These are phyloP conservation scores for Callionymus lyra DNA, from an alignment of 2,113 vertebrate genomes.

Conservation along the genomic window DNA sequence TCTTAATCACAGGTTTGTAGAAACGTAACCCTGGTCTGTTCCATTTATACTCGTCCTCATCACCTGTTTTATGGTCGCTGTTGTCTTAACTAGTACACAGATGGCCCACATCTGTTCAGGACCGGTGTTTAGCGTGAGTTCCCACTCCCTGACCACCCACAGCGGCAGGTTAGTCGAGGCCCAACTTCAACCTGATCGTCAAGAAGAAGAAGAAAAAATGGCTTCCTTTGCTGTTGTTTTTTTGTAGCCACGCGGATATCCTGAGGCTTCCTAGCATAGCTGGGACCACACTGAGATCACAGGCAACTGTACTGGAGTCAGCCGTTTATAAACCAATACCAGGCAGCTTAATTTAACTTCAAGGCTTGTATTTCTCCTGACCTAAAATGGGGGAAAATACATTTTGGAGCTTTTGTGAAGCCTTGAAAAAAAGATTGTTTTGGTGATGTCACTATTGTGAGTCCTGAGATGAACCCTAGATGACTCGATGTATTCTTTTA, in stretches of 20 bases:
- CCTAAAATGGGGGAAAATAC: no score
- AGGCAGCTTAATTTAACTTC: constrained; percentile 13
- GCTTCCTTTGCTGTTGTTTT: constrained; percentile 43
- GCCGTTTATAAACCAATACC: constrained; percentile 4
- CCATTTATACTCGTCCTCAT: background rate
- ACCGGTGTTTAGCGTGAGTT: constrained; percentile 1
- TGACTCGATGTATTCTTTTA: no score
- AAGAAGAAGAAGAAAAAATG: constrained; percentile 49
- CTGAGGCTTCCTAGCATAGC: constrained; percentile 38
- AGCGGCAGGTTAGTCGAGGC: constrained; percentile 1
- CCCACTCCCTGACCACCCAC: constrained; percentile 8
- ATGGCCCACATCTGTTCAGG: constrained; percentile 32
- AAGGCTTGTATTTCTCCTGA: background rate
- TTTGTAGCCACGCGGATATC: constrained; percentile 49
- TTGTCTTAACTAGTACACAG: constrained; percentile 17
- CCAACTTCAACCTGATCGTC: constrained; percentile 41
- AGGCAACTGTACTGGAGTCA: constrained; percentile 10
- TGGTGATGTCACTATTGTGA: no score
- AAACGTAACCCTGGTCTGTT: no score
- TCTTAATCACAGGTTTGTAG: constrained; percentile 4
- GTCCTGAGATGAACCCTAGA: no score
- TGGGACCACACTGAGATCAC: constrained; percentile 44
- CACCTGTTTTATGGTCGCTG: constrained; percentile 11
- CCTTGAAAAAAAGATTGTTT: no score
- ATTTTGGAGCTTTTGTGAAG: no score